These are phyloP conservation scores for Timema cristinae DNA, from an alignment of 2,888 invertebrate species.

Conservation along the genomic window DNA sequence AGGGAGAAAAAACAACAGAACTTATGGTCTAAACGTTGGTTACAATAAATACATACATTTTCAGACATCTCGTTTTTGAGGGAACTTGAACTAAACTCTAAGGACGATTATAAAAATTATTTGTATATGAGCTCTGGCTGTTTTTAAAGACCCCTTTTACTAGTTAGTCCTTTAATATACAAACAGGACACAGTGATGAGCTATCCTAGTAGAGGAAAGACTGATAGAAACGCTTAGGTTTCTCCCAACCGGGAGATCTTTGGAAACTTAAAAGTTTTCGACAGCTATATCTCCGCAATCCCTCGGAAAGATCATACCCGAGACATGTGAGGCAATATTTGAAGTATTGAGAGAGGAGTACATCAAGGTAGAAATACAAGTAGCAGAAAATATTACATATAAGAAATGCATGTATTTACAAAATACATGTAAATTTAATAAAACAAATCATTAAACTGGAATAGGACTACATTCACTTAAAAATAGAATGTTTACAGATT, in stretches of 20 bases:
- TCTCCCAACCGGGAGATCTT: not conserved
- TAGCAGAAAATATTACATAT: rapidly evolving
- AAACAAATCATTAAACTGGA: no score
- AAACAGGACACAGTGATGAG: not conserved
- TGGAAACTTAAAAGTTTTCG: not conserved
- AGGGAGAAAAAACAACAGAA: not conserved
- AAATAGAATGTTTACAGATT: no score
- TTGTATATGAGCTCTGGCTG: not conserved
- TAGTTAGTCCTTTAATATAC: not conserved
- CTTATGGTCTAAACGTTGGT: not conserved
- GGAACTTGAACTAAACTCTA: not conserved
- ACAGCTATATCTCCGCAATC: not conserved
- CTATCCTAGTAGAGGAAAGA: not conserved
- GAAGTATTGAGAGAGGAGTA: no score
- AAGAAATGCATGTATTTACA: no score
- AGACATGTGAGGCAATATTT: not conserved
- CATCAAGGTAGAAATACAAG: not conserved
- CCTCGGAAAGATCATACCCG: constrained; percentile 3
- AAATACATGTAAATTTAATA: no score
- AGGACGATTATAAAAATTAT: not conserved
- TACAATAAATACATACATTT: not conserved
- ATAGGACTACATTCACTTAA: no score
- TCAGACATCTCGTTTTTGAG: not conserved
- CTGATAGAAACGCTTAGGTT: not conserved
- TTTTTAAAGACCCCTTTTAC: not conserved